Percentiles rank a stretch among this genome's conserved stretches.
These are phyloP conservation scores for Cathartes aura DNA, from an alignment of 2,113 vertebrate species.

Conservation along the genomic window DNA sequence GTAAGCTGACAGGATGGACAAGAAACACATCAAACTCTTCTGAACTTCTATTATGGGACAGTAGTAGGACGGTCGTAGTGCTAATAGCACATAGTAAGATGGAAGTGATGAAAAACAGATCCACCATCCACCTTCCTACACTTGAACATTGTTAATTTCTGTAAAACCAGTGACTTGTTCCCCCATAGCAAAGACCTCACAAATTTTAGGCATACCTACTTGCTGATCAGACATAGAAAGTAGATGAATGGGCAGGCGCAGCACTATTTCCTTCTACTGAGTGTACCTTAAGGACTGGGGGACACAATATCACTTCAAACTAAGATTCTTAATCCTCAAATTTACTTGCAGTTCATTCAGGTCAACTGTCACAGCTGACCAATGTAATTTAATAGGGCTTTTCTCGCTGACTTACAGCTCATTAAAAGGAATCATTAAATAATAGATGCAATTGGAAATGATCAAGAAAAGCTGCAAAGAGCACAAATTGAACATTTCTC, in stretches of 20 bases:
- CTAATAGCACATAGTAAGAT: neutral
- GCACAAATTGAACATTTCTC: neutral
- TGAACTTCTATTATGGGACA: neutral
- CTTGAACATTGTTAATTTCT: neutral
- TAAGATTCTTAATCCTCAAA: neutral
- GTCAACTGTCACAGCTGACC: neutral
- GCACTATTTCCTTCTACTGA: neutral
- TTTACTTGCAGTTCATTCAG: neutral
- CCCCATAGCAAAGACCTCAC: neutral
- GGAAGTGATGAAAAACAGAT: neutral
- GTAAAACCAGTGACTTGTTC: neutral
- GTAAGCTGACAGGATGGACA: neutral
- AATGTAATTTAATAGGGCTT: neutral
- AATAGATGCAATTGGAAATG: neutral
- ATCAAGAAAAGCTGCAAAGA: neutral
- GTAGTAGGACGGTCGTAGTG: neutral
- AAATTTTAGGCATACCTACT: neutral
- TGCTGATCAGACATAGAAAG: neutral
- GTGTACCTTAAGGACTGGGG: neutral
- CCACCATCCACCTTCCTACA: neutral
- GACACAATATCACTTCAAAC: neutral
- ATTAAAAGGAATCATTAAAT: neutral
- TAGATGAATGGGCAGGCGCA: neutral
- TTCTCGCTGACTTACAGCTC: neutral
- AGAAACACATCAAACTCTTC: neutral